phyloP scores from a whole-genome alignment of 2,113 vertebrate species.

The Orthonyx spaldingii region DNA sequence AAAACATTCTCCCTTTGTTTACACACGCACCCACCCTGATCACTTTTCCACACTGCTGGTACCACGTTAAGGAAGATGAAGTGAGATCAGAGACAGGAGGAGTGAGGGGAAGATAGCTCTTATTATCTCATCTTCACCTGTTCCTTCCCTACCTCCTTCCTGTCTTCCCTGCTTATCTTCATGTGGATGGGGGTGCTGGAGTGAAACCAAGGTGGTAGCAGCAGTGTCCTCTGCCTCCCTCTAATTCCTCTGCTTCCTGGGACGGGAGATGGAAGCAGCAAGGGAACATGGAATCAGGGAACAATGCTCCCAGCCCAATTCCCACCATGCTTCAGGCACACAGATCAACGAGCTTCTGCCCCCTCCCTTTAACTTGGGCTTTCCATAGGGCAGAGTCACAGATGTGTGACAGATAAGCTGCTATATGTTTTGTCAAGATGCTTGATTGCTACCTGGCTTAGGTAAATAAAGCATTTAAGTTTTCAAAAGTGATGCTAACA shows the following conservation, averaged over 20 bases:
- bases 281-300: neutral
- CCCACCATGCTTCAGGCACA: neutral
- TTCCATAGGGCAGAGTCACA: neutral
- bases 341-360: neutral
- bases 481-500: neutral
- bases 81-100: neutral
- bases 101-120: neutral
- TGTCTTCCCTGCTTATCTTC: neutral
- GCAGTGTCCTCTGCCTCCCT: neutral
- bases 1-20: neutral
- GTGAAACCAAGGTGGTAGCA: neutral
- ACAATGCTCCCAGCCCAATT: neutral
- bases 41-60: neutral
- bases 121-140: neutral
- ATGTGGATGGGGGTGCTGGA: neutral
- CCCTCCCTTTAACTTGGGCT: neutral
- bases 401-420: neutral
- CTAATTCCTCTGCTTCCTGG: neutral
- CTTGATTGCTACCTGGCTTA: neutral
- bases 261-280: neutral
- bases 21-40: neutral
- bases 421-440: neutral
- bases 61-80: neutral
- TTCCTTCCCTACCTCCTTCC: neutral
- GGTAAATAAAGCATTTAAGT: neutral